Evolutionary conservation across 1,140 invertebrate genomes (phyloP).

Genomic region (Eriocheir sinensis): DNA sequence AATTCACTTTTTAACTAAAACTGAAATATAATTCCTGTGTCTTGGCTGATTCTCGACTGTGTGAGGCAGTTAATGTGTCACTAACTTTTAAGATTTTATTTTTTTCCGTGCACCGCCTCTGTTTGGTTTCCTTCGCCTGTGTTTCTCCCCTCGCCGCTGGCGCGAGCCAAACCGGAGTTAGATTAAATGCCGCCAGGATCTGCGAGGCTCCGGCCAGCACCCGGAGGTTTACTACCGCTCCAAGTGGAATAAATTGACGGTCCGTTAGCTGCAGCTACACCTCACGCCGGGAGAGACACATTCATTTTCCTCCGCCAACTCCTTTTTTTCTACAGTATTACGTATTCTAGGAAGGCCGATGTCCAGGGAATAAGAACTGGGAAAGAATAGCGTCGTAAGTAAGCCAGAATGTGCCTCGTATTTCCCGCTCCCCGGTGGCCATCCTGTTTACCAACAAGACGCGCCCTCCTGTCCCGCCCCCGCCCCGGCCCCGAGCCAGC

Average conservation of each 20-base stretch:
- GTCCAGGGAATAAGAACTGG: constrained; percentile 75
- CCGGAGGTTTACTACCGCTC: constrained; percentile 58
- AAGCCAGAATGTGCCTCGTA: constrained; percentile 73
- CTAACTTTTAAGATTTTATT: background rate
- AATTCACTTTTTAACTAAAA: too few relatives aligned
- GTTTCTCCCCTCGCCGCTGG: background rate
- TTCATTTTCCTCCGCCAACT: constrained; percentile 52
- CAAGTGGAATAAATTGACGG: constrained; percentile 73
- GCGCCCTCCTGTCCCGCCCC: constrained; percentile 21
- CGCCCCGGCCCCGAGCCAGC: background rate
- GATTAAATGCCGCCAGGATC: constrained; percentile 34
- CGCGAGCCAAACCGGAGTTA: background rate
- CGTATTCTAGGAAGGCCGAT: constrained; percentile 74
- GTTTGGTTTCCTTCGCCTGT: background rate
- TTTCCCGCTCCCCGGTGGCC: constrained; percentile 69
- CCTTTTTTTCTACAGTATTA: constrained; percentile 64
- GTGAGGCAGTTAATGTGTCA: background rate
- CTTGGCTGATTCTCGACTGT: background rate
- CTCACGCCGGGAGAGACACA: constrained; percentile 68
- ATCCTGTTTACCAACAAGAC: constrained; percentile 73
- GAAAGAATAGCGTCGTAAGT: constrained; percentile 74
- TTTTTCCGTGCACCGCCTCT: background rate
- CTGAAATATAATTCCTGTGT: too few relatives aligned
- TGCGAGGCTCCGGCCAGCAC: constrained; percentile 38
- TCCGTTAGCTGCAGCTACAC: constrained; percentile 66